These are phyloP conservation scores for Orientallactaga bullata DNA, from an alignment of 2,113 vertebrate genomes.

Conservation along the genomic window DNA sequence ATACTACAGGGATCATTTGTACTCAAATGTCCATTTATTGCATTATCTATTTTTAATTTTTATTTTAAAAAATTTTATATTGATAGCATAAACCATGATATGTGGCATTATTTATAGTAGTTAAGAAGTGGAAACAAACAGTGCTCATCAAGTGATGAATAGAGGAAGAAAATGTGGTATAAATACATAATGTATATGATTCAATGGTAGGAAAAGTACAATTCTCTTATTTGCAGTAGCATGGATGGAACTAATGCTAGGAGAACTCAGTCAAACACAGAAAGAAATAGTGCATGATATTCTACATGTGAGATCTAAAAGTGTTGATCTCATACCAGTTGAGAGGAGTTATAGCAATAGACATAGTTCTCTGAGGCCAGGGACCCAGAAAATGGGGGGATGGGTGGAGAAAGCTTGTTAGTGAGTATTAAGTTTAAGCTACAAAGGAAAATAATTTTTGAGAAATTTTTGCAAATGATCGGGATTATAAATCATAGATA, in stretches of 20 bases:
- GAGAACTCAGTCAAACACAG: not conserved
- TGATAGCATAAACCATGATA: not conserved
- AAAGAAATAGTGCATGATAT: not conserved
- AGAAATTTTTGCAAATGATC: not conserved
- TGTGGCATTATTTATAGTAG: not conserved
- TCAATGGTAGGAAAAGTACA: not conserved
- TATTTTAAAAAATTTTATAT: too few species aligned
- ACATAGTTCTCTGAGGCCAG: not conserved
- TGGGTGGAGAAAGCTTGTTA: not conserved
- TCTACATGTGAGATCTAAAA: not conserved
- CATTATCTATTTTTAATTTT: too few species aligned
- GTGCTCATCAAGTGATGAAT: not conserved
- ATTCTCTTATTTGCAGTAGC: not conserved
- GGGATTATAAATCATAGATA: not conserved
- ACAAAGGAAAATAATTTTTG: not conserved
- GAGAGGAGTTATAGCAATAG: not conserved
- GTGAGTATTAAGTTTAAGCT: not conserved
- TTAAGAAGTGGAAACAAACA: not conserved
- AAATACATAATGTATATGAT: not conserved
- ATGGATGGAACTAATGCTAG: not conserved
- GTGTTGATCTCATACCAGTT: not conserved
- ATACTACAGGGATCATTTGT: too few species aligned
- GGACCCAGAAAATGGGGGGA: too few species aligned
- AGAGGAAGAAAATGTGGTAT: not conserved
- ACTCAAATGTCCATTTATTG: too few species aligned